A percentile compares a stretch with the other conserved stretches of the same genome.
Conservation (phyloP, 2,113 vertebrate species). For the Mormyrus lacerda region DNA sequence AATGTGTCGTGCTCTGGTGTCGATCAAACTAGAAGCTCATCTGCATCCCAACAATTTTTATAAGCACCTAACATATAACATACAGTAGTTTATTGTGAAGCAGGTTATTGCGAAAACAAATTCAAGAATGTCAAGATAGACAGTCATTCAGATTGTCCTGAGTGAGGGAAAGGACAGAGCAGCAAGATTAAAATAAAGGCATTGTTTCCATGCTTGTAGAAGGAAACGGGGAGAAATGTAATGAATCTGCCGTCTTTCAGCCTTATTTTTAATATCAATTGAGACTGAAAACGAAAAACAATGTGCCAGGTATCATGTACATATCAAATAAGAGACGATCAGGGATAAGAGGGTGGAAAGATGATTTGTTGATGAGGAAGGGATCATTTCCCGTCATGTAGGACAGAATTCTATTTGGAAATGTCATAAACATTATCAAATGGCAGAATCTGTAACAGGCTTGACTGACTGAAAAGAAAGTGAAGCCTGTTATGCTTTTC, state of each 20-base stretch:
- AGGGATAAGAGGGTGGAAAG: background rate
- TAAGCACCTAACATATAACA: slow-evolving; percentile 26
- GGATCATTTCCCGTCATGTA: background rate
- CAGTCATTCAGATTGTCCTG: slow-evolving; percentile 18
- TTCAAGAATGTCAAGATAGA: slow-evolving; percentile 27
- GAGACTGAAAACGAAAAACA: background rate
- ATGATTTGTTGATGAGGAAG: background rate
- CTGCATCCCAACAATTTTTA: slow-evolving; percentile 25
- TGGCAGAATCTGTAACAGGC: background rate
- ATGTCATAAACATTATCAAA: slow-evolving; percentile 9
- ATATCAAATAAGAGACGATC: background rate
- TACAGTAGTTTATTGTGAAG: slow-evolving; percentile 27
- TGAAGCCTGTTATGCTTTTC: slow-evolving; percentile 3
- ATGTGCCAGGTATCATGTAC: background rate
- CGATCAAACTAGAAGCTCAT: slow-evolving; percentile 27
- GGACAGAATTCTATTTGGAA: background rate
- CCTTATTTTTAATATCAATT: slow-evolving; percentile 9
- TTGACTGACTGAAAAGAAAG: background rate
- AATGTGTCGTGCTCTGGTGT: slow-evolving; percentile 34
- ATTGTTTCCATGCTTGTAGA: slow-evolving; percentile 17
- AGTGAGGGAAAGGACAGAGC: slow-evolving; percentile 10
- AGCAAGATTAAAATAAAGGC: slow-evolving; percentile 23
- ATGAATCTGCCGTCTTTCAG: background rate
- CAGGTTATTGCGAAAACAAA: slow-evolving; percentile 31
- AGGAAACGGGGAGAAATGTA: slow-evolving; percentile 23